Conservation (phyloP, 2,797 vertebrate species). For the Delichon dasypus region DNA sequence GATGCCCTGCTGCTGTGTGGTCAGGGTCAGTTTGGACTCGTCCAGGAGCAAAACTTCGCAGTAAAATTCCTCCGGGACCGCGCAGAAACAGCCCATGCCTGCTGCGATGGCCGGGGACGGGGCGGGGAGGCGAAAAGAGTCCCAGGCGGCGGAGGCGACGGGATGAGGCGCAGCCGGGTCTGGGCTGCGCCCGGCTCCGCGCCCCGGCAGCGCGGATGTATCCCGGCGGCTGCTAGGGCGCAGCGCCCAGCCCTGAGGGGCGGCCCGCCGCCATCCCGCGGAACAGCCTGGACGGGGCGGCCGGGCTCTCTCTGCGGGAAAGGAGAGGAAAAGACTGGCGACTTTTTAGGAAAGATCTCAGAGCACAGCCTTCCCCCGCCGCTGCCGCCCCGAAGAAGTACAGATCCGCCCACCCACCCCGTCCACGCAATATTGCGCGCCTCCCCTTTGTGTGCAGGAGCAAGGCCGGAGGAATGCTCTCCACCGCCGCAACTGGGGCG, state of each 20-base stretch:
- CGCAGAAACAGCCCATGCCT: slow-evolving; percentile 88
- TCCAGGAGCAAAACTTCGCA: slow-evolving; percentile 89
- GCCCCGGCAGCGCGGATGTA: neutral
- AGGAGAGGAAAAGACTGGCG: neutral
- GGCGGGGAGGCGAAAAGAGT: neutral
- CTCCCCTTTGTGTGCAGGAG: neutral
- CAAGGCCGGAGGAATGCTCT: neutral
- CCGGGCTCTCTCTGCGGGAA: neutral
- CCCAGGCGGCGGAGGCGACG: neutral
- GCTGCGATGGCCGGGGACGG: neutral
- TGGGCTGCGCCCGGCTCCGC: neutral
- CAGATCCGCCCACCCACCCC: neutral
- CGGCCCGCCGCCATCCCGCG: neutral
- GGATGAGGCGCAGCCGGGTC: neutral
- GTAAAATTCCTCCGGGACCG: slow-evolving; percentile 87
- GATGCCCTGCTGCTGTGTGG: slow-evolving; percentile 85
- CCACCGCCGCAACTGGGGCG: neutral
- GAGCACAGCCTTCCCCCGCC: neutral
- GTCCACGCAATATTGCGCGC: neutral
- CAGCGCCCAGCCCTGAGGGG: neutral
- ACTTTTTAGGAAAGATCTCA: neutral
- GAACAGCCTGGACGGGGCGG: neutral
- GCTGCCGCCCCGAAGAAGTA: neutral
- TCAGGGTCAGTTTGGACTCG: slow-evolving; percentile 85
- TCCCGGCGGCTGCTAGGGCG: neutral